phyloP scores from a whole-genome alignment of 2,113 vertebrate genomes.

The Solenodon paradoxus region DNA sequence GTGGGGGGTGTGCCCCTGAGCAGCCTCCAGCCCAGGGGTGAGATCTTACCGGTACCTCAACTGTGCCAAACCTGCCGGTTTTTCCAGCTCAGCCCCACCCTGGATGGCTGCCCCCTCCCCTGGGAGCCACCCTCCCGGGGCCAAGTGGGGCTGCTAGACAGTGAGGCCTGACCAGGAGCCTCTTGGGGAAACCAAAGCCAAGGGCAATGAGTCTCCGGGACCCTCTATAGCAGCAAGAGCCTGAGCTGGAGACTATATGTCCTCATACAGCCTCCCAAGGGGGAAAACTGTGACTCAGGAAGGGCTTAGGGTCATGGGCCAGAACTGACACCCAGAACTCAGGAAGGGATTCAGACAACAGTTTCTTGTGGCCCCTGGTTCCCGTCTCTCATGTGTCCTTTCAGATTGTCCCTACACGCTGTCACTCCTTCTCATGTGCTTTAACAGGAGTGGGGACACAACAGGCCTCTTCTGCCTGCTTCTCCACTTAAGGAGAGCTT shows the following conservation, averaged over 20 bases:
- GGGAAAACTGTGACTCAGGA: background rate
- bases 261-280: rapidly evolving
- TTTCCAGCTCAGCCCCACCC: conserved; percentile 26
- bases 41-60: background rate
- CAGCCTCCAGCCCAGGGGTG: background rate
- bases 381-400: background rate
- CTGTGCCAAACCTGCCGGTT: background rate
- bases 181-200: background rate
- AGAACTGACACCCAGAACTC: background rate
- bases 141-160: background rate
- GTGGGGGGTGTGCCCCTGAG: background rate
- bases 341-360: background rate
- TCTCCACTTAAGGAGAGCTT: background rate
- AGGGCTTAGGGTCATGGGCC: background rate
- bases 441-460: background rate
- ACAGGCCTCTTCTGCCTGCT: background rate
- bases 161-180: background rate
- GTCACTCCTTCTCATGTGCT: too few species aligned
- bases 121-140: background rate
- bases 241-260: background rate
- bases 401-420: background rate
- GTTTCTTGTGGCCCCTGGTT: too few species aligned
- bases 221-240: background rate
- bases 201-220: background rate
- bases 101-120: background rate